phyloP scores from a whole-genome alignment of 2,113 vertebrate genomes.

The Rousettus leschenaultii region DNA sequence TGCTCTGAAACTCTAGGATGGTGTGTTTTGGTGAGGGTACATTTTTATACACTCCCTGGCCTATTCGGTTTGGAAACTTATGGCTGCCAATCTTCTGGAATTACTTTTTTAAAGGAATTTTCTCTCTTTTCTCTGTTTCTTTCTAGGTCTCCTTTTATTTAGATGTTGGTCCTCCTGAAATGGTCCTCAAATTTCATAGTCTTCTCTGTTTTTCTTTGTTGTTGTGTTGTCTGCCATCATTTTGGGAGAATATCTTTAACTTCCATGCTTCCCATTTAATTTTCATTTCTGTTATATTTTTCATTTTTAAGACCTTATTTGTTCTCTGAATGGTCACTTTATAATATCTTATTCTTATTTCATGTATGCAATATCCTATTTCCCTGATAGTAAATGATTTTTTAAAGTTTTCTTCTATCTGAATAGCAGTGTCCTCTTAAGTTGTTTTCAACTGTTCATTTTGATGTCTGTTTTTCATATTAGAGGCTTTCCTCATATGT shows the following conservation, averaged over 20 bases:
- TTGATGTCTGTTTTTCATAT: not conserved
- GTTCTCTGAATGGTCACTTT: not conserved
- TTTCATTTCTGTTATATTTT: conserved; percentile 8
- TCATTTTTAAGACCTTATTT: conserved; percentile 2
- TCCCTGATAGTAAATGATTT: not conserved
- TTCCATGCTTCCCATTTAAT: not conserved
- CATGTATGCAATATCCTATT: not conserved
- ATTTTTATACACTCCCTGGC: not conserved
- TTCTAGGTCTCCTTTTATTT: not conserved
- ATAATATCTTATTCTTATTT: not conserved
- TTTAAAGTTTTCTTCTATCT: not conserved
- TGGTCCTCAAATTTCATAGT: not conserved
- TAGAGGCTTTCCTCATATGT: not conserved
- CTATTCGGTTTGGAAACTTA: not conserved
- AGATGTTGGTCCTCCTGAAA: not conserved
- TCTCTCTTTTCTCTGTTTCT: not conserved
- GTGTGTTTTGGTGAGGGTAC: not conserved
- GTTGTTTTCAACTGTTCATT: not conserved
- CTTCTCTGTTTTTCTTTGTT: not conserved
- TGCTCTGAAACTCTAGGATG: not conserved
- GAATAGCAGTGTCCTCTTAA: not conserved
- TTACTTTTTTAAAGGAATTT: not conserved
- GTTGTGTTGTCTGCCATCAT: not conserved
- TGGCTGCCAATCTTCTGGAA: not conserved
- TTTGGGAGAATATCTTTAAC: not conserved